A percentile compares a stretch with the other conserved stretches of the same genome.
phyloP scores from a whole-genome alignment of 2,888 invertebrate species.

The Drosophila niveifrons region DNA sequence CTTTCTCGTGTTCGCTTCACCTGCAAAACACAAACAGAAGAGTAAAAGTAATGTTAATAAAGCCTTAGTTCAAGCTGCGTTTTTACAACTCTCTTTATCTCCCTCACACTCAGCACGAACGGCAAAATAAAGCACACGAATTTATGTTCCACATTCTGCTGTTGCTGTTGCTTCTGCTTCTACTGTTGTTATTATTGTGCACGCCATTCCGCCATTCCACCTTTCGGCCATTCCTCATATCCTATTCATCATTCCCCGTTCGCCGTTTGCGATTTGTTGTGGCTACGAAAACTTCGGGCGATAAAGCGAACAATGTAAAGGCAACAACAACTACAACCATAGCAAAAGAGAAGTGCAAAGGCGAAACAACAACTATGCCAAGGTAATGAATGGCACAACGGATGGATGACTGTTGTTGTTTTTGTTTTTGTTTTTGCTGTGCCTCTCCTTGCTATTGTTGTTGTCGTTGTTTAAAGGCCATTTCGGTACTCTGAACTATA shows the following conservation, averaged over 20 bases:
- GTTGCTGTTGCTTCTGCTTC: slow-evolving; percentile 31
- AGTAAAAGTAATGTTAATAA: slow-evolving; percentile 27
- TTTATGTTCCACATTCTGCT: slow-evolving; percentile 62
- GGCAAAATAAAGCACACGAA: slow-evolving; percentile 37
- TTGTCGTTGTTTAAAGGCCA: slow-evolving; percentile 18
- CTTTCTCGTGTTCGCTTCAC: slow-evolving; percentile 1
- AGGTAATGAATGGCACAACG: slow-evolving; percentile 31
- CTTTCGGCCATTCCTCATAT: slow-evolving; percentile 16
- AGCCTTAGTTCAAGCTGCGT: slow-evolving; percentile 23
- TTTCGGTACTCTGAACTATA: slow-evolving; percentile 40
- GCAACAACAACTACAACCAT: slow-evolving; percentile 11
- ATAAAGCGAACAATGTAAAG: slow-evolving; percentile 60
- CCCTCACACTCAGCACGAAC: background rate
- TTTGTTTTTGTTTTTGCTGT: background rate
- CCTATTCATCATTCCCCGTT: slow-evolving; percentile 30
- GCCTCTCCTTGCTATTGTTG: background rate
- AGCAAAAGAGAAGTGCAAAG: slow-evolving; percentile 5
- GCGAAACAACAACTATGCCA: slow-evolving; percentile 46
- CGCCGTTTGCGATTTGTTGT: slow-evolving; percentile 65
- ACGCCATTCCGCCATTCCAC: slow-evolving; percentile 48
- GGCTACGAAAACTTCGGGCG: slow-evolving; percentile 64
- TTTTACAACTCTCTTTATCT: slow-evolving; percentile 14
- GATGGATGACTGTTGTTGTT: slow-evolving; percentile 6
- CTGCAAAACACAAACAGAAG: slow-evolving; percentile 43
- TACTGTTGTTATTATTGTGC: slow-evolving; percentile 40